phyloP scores from a whole-genome alignment of 2,797 vertebrate species.

The Spondyliosoma cantharus region DNA sequence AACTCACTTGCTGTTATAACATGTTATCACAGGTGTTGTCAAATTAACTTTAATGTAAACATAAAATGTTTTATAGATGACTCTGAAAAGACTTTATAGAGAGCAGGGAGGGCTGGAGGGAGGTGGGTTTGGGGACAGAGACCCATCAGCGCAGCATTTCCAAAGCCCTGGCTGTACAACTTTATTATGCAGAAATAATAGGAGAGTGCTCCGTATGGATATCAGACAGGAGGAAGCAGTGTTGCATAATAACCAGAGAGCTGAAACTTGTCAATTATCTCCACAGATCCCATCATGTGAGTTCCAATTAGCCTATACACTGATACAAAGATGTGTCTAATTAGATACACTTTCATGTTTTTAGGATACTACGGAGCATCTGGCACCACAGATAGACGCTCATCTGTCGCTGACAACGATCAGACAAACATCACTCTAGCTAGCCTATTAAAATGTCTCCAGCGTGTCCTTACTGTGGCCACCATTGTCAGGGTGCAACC shows the following conservation, averaged over 20 bases:
- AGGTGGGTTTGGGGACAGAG: not conserved
- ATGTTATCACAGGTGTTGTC: not conserved
- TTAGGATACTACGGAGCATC: slow-evolving; percentile 49
- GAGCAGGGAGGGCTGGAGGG: no score
- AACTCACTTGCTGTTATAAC: not conserved
- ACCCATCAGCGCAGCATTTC: slow-evolving; percentile 3
- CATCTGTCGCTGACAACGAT: slow-evolving; percentile 60
- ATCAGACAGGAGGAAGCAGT: slow-evolving; percentile 46
- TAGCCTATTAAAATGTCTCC: slow-evolving; percentile 47
- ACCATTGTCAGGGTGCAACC: slow-evolving; percentile 26
- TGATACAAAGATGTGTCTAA: slow-evolving; percentile 64
- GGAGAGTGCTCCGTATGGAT: slow-evolving; percentile 31
- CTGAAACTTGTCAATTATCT: slow-evolving; percentile 65
- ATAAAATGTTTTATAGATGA: no score
- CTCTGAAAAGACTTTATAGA: no score
- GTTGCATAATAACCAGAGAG: slow-evolving; percentile 46
- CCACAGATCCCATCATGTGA: slow-evolving; percentile 52
- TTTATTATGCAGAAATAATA: slow-evolving; percentile 42
- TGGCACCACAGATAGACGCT: slow-evolving; percentile 56
- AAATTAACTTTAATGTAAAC: not conserved
- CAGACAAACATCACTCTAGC: slow-evolving; percentile 46
- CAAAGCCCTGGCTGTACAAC: slow-evolving; percentile 5
- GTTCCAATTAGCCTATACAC: slow-evolving; percentile 71
- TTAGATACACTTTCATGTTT: slow-evolving; percentile 69
- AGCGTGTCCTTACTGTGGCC: slow-evolving; percentile 19